Percentiles rank a stretch among this genome's conserved stretches.
phyloP scores from a whole-genome alignment of 2,113 vertebrate genomes.

The Cyrtonyx montezumae region DNA sequence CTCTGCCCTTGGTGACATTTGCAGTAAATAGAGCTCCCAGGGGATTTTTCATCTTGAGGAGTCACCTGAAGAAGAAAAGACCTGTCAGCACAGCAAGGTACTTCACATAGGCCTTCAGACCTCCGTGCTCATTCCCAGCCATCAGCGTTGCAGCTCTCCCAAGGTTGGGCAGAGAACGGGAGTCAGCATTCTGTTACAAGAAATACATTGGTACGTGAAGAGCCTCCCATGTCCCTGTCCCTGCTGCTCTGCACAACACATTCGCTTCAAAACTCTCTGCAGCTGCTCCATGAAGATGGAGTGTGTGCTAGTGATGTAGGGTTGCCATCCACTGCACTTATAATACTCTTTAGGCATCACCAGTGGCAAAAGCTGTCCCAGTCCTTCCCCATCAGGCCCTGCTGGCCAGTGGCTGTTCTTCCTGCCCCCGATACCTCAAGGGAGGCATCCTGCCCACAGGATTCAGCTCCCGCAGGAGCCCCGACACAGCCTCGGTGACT shows the following conservation, averaged over 20 bases:
- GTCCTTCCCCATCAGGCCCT: not conserved
- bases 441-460: not conserved
- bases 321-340: not conserved
- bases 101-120: not conserved
- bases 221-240: rapidly evolving
- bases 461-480: not conserved
- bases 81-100: not conserved
- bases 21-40: not conserved
- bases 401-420: not conserved
- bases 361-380: not conserved
- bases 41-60: not conserved
- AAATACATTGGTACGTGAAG: not conserved
- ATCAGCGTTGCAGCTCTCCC: not conserved
- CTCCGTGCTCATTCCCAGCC: not conserved
- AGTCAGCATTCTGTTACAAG: not conserved
- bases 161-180: not conserved
- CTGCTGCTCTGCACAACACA: rapidly evolving
- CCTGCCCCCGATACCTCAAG: not conserved
- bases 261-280: not conserved
- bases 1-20: not conserved
- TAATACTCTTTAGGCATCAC: not conserved
- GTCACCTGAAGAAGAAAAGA: not conserved
- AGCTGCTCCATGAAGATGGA: rapidly evolving
- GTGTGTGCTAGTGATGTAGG: not conserved
- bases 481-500: not conserved